A percentile compares a stretch with the other conserved stretches of the same genome.
Conservation (phyloP, 2,888 invertebrate species). For the Conus canariensis region DNA sequence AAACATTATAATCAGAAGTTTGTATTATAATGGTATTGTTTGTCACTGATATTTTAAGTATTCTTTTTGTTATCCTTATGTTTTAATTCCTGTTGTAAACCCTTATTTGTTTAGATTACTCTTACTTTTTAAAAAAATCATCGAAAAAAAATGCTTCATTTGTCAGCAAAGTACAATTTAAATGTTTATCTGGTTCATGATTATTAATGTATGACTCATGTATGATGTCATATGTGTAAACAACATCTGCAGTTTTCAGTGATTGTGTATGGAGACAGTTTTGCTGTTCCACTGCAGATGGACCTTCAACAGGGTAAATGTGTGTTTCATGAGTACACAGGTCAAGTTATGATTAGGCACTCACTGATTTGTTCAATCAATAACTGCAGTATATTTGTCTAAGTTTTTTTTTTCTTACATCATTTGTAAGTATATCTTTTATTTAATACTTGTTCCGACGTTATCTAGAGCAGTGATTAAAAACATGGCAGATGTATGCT, state of each 20-base stretch:
- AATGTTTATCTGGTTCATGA: neutral
- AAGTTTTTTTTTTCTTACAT: neutral
- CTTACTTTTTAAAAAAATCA: neutral
- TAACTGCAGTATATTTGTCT: neutral
- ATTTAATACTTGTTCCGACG: too few relatives aligned
- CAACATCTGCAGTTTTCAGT: neutral
- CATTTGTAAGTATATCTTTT: neutral
- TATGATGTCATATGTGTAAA: neutral
- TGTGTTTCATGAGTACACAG: neutral
- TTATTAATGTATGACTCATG: neutral
- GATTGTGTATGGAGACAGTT: neutral
- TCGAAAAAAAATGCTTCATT: neutral
- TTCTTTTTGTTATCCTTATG: neutral
- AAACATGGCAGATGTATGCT: too few relatives aligned
- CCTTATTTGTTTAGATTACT: neutral
- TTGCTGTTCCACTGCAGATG: neutral
- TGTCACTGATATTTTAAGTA: too few relatives aligned
- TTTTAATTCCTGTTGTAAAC: neutral
- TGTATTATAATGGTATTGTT: neutral
- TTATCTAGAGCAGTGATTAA: too few relatives aligned
- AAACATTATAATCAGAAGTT: neutral
- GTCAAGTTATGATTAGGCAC: neutral
- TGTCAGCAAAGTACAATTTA: neutral
- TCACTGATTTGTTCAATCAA: neutral
- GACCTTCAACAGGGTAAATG: neutral